These are phyloP conservation scores for Pollimyrus isidori DNA, from an alignment of 2,113 vertebrate species.

Conservation along the genomic window DNA sequence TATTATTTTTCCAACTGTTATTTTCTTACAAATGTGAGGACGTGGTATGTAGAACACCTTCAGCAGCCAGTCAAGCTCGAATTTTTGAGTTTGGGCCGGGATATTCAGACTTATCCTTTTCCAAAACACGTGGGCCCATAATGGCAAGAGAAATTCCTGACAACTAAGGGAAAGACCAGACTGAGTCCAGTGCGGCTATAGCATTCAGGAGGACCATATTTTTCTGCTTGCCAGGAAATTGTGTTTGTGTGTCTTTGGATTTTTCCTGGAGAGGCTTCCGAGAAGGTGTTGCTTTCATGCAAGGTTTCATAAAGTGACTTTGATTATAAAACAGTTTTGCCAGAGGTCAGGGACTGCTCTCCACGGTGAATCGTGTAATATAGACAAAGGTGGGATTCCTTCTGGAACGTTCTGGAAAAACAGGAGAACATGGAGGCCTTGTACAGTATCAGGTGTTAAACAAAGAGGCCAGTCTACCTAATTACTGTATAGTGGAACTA, in stretches of 20 bases:
- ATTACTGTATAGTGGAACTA: not conserved
- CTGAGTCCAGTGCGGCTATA: slow-evolving; percentile 30
- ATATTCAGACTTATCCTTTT: not conserved
- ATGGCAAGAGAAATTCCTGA: not conserved
- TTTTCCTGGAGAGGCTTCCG: slow-evolving; percentile 4
- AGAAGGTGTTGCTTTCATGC: not conserved
- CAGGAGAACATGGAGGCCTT: not conserved
- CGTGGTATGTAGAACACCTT: not conserved
- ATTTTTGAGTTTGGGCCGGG: not conserved
- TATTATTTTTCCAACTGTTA: not conserved
- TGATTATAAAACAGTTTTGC: not conserved
- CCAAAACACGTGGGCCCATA: not conserved
- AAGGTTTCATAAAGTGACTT: not conserved
- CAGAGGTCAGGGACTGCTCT: not conserved
- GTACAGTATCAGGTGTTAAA: not conserved
- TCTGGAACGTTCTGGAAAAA: not conserved
- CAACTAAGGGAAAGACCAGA: slow-evolving; percentile 28
- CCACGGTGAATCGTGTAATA: not conserved
- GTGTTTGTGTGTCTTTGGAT: slow-evolving; percentile 24
- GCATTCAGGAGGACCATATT: slow-evolving; percentile 25
- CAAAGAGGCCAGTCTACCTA: not conserved
- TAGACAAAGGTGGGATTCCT: not conserved
- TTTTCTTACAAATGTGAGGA: not conserved
- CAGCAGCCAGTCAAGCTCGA: not conserved
- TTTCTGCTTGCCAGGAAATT: slow-evolving; percentile 40